A percentile compares a stretch with the other conserved stretches of the same genome.
phyloP scores from a whole-genome alignment of 2,797 vertebrate genomes.

The Holocentrus rufus region DNA sequence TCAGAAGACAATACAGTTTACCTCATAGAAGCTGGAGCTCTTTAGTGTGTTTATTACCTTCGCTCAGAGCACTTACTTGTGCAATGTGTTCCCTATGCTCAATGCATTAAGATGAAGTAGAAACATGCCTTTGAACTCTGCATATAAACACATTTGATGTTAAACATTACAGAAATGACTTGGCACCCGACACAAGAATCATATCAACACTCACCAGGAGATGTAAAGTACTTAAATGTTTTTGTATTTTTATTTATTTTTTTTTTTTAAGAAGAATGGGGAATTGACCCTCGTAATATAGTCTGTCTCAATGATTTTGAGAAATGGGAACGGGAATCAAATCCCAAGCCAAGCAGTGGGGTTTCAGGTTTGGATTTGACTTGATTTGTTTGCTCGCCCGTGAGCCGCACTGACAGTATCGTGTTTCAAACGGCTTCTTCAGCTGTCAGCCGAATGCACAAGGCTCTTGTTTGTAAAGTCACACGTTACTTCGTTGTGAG shows the following conservation, averaged over 20 bases:
- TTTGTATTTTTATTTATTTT: not conserved
- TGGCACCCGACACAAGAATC: not conserved
- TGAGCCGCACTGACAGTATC: slow-evolving; percentile 10
- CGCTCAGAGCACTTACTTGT: not conserved
- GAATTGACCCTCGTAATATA: not conserved
- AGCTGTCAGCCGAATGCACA: not conserved
- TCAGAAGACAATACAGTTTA: slow-evolving; percentile 23
- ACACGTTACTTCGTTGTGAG: slow-evolving; percentile 20
- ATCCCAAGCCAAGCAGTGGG: not conserved
- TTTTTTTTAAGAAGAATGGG: slow-evolving; percentile 1
- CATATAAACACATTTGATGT: not conserved
- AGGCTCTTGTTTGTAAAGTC: not conserved
- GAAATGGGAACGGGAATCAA: slow-evolving; percentile 3
- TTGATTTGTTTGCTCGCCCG: slow-evolving; percentile 38
- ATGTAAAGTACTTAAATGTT: not conserved
- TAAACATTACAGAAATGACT: not conserved
- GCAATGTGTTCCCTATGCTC: not conserved
- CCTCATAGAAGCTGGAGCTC: slow-evolving; percentile 1
- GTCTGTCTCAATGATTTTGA: not conserved
- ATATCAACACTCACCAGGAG: not conserved
- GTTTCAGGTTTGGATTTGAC: slow-evolving; percentile 13
- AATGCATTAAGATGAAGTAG: not conserved
- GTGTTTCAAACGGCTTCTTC: slow-evolving; percentile 21
- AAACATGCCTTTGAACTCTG: not conserved
- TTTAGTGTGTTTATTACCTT: slow-evolving; percentile 10